Evolutionary conservation across 1,140 invertebrate species (phyloP), one percentile per base, ranked within the genome.

Genomic region (Pseudoatta argentina): DNA sequence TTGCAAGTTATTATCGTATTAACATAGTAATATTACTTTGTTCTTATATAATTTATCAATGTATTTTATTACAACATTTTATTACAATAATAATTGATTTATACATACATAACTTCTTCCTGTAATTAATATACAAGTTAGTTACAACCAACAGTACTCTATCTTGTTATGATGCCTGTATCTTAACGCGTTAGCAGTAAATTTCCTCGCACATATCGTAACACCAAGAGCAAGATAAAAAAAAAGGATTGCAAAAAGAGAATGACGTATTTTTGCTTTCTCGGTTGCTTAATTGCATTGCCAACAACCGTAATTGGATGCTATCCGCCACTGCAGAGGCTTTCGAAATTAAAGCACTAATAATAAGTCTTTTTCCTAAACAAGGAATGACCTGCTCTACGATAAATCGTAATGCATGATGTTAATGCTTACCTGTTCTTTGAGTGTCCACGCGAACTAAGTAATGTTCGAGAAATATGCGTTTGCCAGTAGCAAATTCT

Each of bases 321-420:
- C 18, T 81, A 61, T 81, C 30, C 55, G 55, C 39, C 53, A 21
- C 64, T 5, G 21, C 24, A 81, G 71, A 79, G 48, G 30, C 16
- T 24, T 34, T 75, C 69, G 79, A 83, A 83, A 83, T 83, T 83
- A 73, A 82, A 73, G n/a, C 67, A 34, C 24, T 75, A 55, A 75
- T 73, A 83, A 73, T 73, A 82, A 82, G 2, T 39, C 69, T 59
- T 48, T 61, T 82, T 48, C 55, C 55, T 73, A 51, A 82, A 82
- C 55, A 73, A 59, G 69, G 18, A 48, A 30, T 59, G 24, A 73
- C 53, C 34, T 48, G 39, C 44, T 44, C 30, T 39, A 18, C 39
- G 39, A 57, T 73, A 63, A 34, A 61, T 73, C 18, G 34, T 51
- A 61, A 73, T 16, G 14, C 39, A 59, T 51, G 77, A 39, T 14